Evolutionary conservation across 2,797 vertebrate species (phyloP), one percentile per base, ranked within the genome.

Genomic region (Dendrocincla fuliginosa): DNA sequence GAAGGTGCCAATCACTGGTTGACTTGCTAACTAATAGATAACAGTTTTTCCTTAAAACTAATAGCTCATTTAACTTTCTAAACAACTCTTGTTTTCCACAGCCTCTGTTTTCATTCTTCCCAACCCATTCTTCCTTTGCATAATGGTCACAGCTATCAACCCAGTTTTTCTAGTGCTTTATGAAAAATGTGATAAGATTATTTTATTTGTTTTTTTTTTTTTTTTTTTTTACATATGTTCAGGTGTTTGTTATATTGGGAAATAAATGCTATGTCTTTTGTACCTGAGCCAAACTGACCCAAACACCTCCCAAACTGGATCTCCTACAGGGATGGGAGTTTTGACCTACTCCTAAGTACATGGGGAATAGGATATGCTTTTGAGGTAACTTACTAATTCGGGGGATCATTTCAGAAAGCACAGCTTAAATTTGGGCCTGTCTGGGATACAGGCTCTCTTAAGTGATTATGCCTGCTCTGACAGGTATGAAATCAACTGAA

Each of bases 171-270:
- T 64, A 24, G 18, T 10, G 37, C 65, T 55, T 61, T 67, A 27
- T 63, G 79, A 69, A 70, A 96, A 49, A n/a, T n/a, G 11, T 46
- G 67, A 74, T 95, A 94, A 93, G 79, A 76, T 82, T 69, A 56
- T 61, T 92, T 74, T 70, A 37, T 91, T 75, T 90, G 71, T 4
- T 4, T 18, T 30, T 46, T 42, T 44, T 91, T 75, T 90, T 68
- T 4, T 4, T 18, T 30, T 46, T 42, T 44, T 69, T 64, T 65
- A 15, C 41, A 8, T 55, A 18, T 44, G 8, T n/a, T 44, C 30
- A 32, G 41, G 23, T 46, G 9, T 65, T 81, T 5, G 1, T 73
- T 89, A 9, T 35, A 27, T 86, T 70, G 91, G 56, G 50, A 78
- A 91, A 79, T 13, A 33, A 57, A 30, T 22, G 12, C 53, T n/a